These are phyloP conservation scores for Hozukius guyotensis DNA, from an alignment of 2,797 vertebrate genomes.

Conservation along the genomic window DNA sequence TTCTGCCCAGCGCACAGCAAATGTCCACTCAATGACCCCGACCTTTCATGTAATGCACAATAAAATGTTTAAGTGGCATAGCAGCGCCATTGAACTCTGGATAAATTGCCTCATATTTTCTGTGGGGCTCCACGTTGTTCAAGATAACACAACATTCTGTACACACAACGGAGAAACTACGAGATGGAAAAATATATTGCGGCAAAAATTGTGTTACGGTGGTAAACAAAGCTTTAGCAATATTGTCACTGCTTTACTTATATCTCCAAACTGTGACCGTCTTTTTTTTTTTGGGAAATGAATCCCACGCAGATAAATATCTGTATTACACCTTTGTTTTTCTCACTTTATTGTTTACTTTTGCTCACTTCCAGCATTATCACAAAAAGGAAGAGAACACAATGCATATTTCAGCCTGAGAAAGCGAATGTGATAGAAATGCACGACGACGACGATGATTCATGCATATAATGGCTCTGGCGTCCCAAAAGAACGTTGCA, in stretches of 20 bases:
- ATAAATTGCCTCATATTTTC: slow-evolving; percentile 63
- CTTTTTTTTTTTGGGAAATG: slow-evolving; percentile 14
- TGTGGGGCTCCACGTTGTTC: slow-evolving; percentile 32
- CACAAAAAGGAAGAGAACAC: slow-evolving; percentile 36
- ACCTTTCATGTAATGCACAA: slow-evolving; percentile 76
- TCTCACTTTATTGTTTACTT: slow-evolving; percentile 12
- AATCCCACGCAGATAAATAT: neutral
- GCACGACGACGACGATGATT: slow-evolving; percentile 58
- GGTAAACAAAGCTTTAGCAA: slow-evolving; percentile 19
- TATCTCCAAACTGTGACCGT: neutral
- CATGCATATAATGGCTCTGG: slow-evolving; percentile 69
- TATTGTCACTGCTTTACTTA: neutral
- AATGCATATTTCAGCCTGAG: slow-evolving; percentile 66
- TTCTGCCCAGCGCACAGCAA: slow-evolving; percentile 49
- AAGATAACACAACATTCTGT: slow-evolving; percentile 50
- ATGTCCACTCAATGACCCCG: slow-evolving; percentile 59
- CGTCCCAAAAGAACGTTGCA: slow-evolving; percentile 60
- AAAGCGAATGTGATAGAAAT: slow-evolving; percentile 58
- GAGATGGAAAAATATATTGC: slow-evolving; percentile 25
- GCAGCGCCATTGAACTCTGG: slow-evolving; percentile 63
- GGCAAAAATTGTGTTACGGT: neutral
- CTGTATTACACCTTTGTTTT: slow-evolving; percentile 14
- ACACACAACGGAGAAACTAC: slow-evolving; percentile 14
- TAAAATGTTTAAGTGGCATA: slow-evolving; percentile 75
- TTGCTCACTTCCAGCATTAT: slow-evolving; percentile 31